Evolutionary conservation across 2,888 invertebrate species (phyloP), one percentile per base, ranked within the genome.

Genomic region (Trichogramma evanescens): DNA sequence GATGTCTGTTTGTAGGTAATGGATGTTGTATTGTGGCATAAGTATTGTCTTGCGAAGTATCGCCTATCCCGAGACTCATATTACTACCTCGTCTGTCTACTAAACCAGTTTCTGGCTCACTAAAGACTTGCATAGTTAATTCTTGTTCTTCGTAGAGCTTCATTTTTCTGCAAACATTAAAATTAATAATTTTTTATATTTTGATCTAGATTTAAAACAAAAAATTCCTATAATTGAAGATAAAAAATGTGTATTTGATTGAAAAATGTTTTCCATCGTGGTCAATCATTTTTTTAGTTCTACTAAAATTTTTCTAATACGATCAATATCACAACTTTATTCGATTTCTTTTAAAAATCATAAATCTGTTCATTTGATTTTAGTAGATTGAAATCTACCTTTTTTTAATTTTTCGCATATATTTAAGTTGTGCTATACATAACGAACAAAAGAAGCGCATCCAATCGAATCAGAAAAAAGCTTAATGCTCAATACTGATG

Each of bases 141-240:
- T 94, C 93, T 78, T 94, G 93, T 69, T 94, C 93, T 78, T 94
- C 93, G 68, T 94, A 94, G 0, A 93, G 85, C 73, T 93, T 86
- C 40, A 93, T 80, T 80, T 93, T 93, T 71, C 88, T 89, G 26
- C 26, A 26, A 66, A 3, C 67, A 63, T 54, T 38, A 51, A 56
- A 50, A 49, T 48, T 49, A 56, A 8, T 50, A 46, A 26, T 26
- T 8, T 39, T 50, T 42, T 54, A 44, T 51, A 40, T 46, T 44
- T 44, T 62, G 48, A 52, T 46, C 42, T 43, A 8, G 45, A 38
- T 26, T 38, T n/a, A 56, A 48, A 3, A 13, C 6, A 48, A 10
- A 48, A 13, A 4, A 8, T 49, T 3, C 10, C 49, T 49, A 10
- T 2, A 10, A 3, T n/a, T 48, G n/a, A 6, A 48, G 9, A 4